Conservation (phyloP, 2,113 vertebrate genomes). For the Pseudorhombus dupliciocellatus region DNA sequence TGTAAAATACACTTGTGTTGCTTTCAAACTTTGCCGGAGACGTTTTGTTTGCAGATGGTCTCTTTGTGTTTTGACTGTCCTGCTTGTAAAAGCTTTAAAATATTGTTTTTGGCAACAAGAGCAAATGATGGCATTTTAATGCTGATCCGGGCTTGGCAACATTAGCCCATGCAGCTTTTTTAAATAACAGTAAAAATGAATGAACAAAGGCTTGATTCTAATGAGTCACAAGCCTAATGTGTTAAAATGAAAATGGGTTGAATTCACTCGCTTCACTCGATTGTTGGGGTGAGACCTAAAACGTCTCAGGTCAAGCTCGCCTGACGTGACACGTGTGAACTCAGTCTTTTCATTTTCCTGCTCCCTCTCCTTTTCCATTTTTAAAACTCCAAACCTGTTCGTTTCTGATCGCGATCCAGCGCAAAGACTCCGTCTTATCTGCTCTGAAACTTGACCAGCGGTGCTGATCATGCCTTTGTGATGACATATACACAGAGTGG, state of each 20-base stretch:
- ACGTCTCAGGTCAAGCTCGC: background rate
- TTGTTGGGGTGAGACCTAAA: background rate
- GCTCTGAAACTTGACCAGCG: slow-evolving; percentile 63
- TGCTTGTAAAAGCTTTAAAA: slow-evolving; percentile 12
- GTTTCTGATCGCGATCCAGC: slow-evolving; percentile 41
- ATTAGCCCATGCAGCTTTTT: background rate
- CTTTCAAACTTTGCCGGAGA: slow-evolving; percentile 11
- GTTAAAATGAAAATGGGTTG: background rate
- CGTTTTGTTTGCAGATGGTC: background rate
- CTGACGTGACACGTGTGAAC: slow-evolving; percentile 8
- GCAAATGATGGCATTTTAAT: slow-evolving; percentile 9
- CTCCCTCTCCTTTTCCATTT: slow-evolving; percentile 21
- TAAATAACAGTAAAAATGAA: background rate
- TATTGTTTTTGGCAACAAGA: background rate
- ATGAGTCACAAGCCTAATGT: background rate
- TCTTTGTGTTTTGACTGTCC: slow-evolving; percentile 7
- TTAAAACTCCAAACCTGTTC: slow-evolving; percentile 11
- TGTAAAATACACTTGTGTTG: slow-evolving; percentile 18
- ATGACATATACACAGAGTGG: slow-evolving; percentile 72
- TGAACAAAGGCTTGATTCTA: slow-evolving; percentile 7
- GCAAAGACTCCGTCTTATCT: slow-evolving; percentile 61
- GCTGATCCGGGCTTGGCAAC: background rate
- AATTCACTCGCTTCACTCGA: slow-evolving; percentile 1
- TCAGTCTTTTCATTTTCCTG: slow-evolving; percentile 24
- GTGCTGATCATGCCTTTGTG: slow-evolving; percentile 69